Conservation (phyloP, 2,888 invertebrate genomes). For the Nasonia oneida region DNA sequence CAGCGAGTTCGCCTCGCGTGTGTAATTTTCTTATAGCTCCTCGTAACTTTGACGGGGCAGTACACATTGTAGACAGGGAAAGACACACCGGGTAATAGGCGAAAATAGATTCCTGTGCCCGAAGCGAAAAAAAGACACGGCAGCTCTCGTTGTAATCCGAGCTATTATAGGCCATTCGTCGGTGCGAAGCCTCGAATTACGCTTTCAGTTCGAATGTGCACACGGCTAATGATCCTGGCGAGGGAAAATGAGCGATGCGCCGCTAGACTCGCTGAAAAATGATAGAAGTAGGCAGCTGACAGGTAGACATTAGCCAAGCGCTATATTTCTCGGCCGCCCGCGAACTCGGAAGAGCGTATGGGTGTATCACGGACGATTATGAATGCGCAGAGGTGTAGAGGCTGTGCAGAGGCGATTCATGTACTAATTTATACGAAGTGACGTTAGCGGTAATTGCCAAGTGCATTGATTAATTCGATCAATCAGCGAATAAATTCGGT, state of each 20-base stretch:
- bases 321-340: slow-evolving; percentile 1
- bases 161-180: slow-evolving; percentile 31
- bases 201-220: slow-evolving; percentile 29
- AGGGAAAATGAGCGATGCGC: slow-evolving; percentile 8
- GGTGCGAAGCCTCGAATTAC: slow-evolving; percentile 6
- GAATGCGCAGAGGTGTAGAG: background rate
- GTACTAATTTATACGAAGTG: slow-evolving; percentile 16
- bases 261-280: slow-evolving; percentile 45
- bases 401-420: background rate
- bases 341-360: background rate
- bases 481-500: slow-evolving; percentile 22
- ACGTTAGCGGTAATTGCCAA: background rate
- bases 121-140: background rate
- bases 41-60: background rate
- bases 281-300: slow-evolving; percentile 47
- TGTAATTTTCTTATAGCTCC: slow-evolving; percentile 37
- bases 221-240: slow-evolving; percentile 4
- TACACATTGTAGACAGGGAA: background rate
- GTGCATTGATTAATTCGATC: slow-evolving; percentile 15
- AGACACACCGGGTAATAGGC: background rate
- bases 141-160: slow-evolving; percentile 13
- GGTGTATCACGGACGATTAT: background rate
- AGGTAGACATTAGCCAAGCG: slow-evolving; percentile 51
- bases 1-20: background rate
- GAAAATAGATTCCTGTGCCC: slow-evolving; percentile 14